These are phyloP conservation scores for Leptonema lineaticorne DNA, from an alignment of 1,140 invertebrate genomes.

Conservation along the genomic window DNA sequence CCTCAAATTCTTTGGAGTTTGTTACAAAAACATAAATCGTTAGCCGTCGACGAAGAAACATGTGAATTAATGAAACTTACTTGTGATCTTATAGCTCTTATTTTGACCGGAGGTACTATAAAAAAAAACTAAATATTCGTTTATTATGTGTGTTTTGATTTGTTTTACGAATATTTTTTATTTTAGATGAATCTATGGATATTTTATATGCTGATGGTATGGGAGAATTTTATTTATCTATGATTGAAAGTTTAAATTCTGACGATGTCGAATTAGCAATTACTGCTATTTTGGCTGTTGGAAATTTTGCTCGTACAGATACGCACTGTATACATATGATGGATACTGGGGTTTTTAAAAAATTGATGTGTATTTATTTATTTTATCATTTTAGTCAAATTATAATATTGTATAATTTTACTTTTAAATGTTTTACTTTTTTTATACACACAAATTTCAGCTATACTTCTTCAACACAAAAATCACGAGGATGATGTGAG, in stretches of 20 bases:
- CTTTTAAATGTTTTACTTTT: too few species aligned
- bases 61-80: constrained; percentile 76
- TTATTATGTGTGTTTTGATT: constrained; percentile 18
- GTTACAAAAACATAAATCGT: constrained; percentile 68
- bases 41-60: constrained; percentile 67
- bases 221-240: constrained; percentile 69
- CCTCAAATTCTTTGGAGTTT: constrained; percentile 74
- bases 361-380: constrained; percentile 62
- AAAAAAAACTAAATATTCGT: background rate
- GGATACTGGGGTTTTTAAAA: constrained; percentile 71
- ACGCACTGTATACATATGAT: constrained; percentile 82
- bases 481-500: constrained; percentile 61
- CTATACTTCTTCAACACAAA: constrained; percentile 36
- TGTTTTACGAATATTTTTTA: constrained; percentile 10
- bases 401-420: background rate
- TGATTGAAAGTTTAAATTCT: constrained; percentile 76
- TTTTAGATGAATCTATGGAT: constrained; percentile 83
- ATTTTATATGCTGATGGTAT: constrained; percentile 70
- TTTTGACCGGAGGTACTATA: constrained; percentile 76
- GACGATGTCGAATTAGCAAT: constrained; percentile 73
- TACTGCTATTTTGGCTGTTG: constrained; percentile 80
- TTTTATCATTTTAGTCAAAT: background rate
- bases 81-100: constrained; percentile 80
- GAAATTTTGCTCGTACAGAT: constrained; percentile 87
- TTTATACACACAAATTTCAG: too few species aligned